Conservation (phyloP, 2,888 invertebrate genomes). For the Nomada goodeniana region DNA sequence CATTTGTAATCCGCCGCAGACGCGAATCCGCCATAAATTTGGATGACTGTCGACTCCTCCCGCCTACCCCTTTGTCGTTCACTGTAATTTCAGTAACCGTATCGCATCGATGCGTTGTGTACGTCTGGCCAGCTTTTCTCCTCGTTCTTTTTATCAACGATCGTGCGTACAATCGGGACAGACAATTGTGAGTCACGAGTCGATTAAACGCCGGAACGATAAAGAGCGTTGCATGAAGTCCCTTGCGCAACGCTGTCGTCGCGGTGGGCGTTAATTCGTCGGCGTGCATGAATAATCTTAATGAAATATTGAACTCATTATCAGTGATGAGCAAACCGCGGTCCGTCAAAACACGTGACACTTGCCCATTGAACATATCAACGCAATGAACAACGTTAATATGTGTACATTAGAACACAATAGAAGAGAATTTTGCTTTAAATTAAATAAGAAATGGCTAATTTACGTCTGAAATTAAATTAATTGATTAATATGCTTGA, state of each 20-base stretch:
- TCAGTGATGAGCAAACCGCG: too few species aligned
- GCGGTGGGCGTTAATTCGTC: not conserved
- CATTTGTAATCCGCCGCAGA: slow-evolving; percentile 49
- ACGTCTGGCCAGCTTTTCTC: not conserved
- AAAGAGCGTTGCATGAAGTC: slow-evolving; percentile 34
- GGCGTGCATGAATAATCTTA: not conserved
- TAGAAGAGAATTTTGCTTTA: too few species aligned
- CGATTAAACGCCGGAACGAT: slow-evolving; percentile 50
- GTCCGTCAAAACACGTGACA: too few species aligned
- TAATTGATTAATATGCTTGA: too few species aligned
- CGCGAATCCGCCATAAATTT: slow-evolving; percentile 57
- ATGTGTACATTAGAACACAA: too few species aligned
- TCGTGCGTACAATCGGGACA: slow-evolving; percentile 20
- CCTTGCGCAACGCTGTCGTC: slow-evolving; percentile 28
- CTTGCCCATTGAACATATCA: too few species aligned
- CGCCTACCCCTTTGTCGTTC: not conserved
- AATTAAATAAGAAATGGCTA: too few species aligned
- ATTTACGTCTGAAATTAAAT: too few species aligned
- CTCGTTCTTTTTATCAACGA: slow-evolving; percentile 28
- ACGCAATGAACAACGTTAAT: too few species aligned
- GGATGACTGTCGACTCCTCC: slow-evolving; percentile 43
- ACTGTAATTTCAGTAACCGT: slow-evolving; percentile 60
- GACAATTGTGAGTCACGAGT: slow-evolving; percentile 18
- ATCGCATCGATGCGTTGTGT: slow-evolving; percentile 16
- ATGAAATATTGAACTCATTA: too few species aligned